Base-by-base conservation (phyloP, 2,888 invertebrate species). In the Tetragonula carbonaria region DNA sequence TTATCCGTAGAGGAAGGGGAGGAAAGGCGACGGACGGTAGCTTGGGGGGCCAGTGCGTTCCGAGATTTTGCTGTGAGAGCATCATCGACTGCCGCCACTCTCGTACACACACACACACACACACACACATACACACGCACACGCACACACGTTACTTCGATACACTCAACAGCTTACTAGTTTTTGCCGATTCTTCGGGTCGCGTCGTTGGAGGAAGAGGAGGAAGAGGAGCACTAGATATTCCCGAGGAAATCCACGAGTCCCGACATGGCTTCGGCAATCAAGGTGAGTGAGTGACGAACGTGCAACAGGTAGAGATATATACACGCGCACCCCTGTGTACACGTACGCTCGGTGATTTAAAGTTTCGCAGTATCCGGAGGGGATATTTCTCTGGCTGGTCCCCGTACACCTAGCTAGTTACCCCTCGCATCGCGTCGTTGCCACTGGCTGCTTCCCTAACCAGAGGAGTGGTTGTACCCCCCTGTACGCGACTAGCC, bases 11-110 rank as follows among this genome's bases (percentile, higher is more conserved):
- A 76, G 86, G 87, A 87, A 91, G 88, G 87, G 88, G 84, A 88
- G 88, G 72, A 85, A 90, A 88, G 87, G 57, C 84, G 65, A 73
- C 74, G 84, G 77, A 66, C 76, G 72, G 55, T 80, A 82, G 53
- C 74, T 85, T 74, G 68, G 80, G 83, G 82, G 83, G 80, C 85
- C 93, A 93, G 93, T 93, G 90, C 86, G 91, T 92, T 86, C 83
- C 84, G 90, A 90, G 93, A 92, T 92, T 92, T 93, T 91, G 87
- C 82, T 81, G 91, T 74, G 93, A 90, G 85, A 92, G 91, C 91
- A 88, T 72, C 68, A 72, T 6, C 33, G 21, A 14, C 16, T 28
- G 62, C 5, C n/a, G n/a, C 57, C n/a, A 23, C 13, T 57, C 2
- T 28, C 28, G 28, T 2, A 28, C 28, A 28, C 28, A 28, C 28